These are phyloP conservation scores for Campoletis sonorensis DNA, from an alignment of 1,140 invertebrate species.

Conservation along the genomic window DNA sequence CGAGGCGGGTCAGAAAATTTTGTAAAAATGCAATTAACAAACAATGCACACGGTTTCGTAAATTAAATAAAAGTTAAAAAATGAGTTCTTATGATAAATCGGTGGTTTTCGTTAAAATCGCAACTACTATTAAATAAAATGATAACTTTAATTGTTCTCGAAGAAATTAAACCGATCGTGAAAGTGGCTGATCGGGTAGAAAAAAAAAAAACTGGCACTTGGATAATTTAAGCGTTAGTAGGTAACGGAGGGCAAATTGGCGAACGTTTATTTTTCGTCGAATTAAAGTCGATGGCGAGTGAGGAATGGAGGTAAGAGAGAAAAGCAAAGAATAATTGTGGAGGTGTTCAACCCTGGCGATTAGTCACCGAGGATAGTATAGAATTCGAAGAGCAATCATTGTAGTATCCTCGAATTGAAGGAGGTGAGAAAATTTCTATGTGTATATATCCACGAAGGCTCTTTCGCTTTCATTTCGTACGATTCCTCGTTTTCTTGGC, in stretches of 20 bases:
- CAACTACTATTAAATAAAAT: too few species aligned
- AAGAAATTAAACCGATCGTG: too few species aligned
- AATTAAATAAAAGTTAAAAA: too few species aligned
- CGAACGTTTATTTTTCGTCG: neutral
- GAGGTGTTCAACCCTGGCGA: conserved; percentile 53
- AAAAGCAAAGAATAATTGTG: conserved; percentile 24
- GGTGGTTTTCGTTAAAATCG: too few species aligned
- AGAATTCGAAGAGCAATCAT: conserved; percentile 29
- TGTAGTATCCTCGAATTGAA: conserved; percentile 62
- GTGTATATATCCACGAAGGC: conserved; percentile 41
- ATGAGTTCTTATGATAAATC: too few species aligned
- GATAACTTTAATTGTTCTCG: too few species aligned
- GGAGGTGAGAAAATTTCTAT: conserved; percentile 57
- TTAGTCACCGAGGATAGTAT: conserved; percentile 55
- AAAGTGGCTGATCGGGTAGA: too few species aligned
- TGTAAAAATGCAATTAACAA: too few species aligned
- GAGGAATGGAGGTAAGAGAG: neutral
- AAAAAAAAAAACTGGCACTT: neutral
- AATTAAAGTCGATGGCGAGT: conserved; percentile 15
- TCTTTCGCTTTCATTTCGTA: conserved; percentile 18
- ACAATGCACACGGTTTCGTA: too few species aligned
- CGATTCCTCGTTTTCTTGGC: neutral
- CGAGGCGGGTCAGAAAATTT: too few species aligned
- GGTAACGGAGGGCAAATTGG: neutral
- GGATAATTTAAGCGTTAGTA: neutral